A percentile compares a stretch with the other conserved stretches of the same genome.
Evolutionary conservation across 1,140 invertebrate genomes (phyloP).

Genomic region (Leptinotarsa texana): DNA sequence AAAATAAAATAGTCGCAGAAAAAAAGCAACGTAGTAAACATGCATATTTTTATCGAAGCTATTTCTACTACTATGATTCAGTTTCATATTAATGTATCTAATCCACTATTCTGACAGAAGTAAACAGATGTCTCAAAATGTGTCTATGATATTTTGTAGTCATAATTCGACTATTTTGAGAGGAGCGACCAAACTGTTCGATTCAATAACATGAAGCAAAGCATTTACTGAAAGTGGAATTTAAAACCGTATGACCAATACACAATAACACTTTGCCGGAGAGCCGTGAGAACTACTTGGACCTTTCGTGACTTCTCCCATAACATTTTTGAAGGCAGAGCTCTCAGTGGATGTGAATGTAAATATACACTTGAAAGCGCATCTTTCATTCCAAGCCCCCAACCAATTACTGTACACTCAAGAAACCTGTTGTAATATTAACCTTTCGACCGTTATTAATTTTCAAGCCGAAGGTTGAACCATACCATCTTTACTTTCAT

Average conservation of each 20-base stretch:
- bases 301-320: constrained; percentile 30
- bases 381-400: constrained; percentile 7
- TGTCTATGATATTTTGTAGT: no score
- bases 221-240: no score
- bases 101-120: no score
- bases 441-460: constrained; percentile 32
- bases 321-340: constrained; percentile 11
- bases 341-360: constrained; percentile 19
- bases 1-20: no score
- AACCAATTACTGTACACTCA: constrained; percentile 27
- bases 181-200: no score
- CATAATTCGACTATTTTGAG: no score
- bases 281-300: constrained; percentile 32
- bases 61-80: no score
- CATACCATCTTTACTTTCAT: constrained; percentile 18
- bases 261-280: constrained; percentile 5
- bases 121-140: no score
- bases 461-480: constrained; percentile 23
- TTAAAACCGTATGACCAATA: constrained; percentile 12
- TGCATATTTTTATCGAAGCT: no score
- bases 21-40: no score
- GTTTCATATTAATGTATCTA: no score
- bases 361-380: constrained; percentile 24
- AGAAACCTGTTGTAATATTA: constrained; percentile 29
- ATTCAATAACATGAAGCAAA: no score